Evolutionary conservation across 2,888 invertebrate species (phyloP).

Genomic region (Pterostichus niger): DNA sequence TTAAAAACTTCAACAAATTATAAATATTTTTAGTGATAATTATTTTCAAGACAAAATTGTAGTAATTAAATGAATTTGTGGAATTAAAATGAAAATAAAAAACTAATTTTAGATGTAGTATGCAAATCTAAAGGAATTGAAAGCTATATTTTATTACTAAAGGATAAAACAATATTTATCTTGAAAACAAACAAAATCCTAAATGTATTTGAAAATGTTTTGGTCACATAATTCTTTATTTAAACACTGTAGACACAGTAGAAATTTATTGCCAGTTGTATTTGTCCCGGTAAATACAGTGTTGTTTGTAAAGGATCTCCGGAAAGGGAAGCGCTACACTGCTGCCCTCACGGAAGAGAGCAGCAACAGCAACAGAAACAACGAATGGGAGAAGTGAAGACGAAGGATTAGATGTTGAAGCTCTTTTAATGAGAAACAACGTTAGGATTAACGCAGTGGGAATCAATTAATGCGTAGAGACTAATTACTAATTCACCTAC

Average conservation of each 20-base stretch:
- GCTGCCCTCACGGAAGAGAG: neutral
- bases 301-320: conserved; percentile 43
- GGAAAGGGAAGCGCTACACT: neutral
- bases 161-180: neutral
- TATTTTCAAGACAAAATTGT: too few relatives aligned
- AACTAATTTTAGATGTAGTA: too few relatives aligned
- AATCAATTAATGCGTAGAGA: neutral
- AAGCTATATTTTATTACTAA: too few relatives aligned
- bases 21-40: too few relatives aligned
- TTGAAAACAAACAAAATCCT: neutral
- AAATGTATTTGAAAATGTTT: neutral
- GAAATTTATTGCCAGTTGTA: conserved; percentile 43
- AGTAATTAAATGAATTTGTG: too few relatives aligned
- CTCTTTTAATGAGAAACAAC: conserved; percentile 39
- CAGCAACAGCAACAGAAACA: neutral
- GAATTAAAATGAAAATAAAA: too few relatives aligned
- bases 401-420: conserved; percentile 30
- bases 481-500: conserved; percentile 3
- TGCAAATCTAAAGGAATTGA: too few relatives aligned
- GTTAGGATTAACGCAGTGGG: neutral
- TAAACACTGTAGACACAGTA: conserved; percentile 5
- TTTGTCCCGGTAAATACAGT: conserved; percentile 9
- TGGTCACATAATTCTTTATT: conserved; percentile 44
- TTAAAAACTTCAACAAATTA: too few relatives aligned
- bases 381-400: conserved; percentile 26